Conservation (phyloP, 2,888 invertebrate species). For the Drosophila atroscutellata region DNA sequence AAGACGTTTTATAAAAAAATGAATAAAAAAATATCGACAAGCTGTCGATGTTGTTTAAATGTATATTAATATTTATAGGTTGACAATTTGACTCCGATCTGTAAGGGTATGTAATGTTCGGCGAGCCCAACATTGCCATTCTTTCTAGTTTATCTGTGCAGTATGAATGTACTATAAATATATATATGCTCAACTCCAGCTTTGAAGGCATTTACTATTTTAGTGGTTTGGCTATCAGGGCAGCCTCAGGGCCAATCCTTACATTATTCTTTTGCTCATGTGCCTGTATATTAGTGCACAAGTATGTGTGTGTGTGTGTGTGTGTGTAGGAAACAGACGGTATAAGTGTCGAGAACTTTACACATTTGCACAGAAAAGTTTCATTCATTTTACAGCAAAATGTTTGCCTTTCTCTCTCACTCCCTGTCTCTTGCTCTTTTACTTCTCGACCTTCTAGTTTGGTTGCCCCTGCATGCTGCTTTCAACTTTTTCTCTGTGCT, state of each 20-base stretch:
- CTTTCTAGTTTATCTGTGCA: background rate
- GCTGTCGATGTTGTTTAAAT: no score
- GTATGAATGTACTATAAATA: background rate
- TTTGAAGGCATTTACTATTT: slow-evolving; percentile 28
- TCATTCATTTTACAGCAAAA: slow-evolving; percentile 39
- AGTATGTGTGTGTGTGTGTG: background rate
- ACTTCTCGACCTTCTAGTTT: background rate
- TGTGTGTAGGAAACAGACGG: background rate
- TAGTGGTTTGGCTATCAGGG: slow-evolving; percentile 8
- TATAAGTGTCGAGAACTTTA: slow-evolving; percentile 43
- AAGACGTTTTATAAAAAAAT: no score
- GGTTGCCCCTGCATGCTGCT: background rate
- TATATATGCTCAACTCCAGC: slow-evolving; percentile 15
- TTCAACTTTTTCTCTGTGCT: slow-evolving; percentile 20
- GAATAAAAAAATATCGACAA: no score
- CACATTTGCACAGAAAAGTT: slow-evolving; percentile 54
- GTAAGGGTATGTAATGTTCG: background rate
- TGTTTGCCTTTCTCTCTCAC: slow-evolving; percentile 6
- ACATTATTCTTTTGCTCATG: slow-evolving; percentile 29
- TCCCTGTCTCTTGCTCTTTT: background rate
- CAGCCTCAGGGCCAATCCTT: slow-evolving; percentile 28
- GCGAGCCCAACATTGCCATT: background rate
- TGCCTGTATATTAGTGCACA: background rate
- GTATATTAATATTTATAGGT: background rate
- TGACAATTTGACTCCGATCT: background rate